These are phyloP conservation scores for Erynnis tages DNA, from an alignment of 2,888 invertebrate genomes.

Conservation along the genomic window DNA sequence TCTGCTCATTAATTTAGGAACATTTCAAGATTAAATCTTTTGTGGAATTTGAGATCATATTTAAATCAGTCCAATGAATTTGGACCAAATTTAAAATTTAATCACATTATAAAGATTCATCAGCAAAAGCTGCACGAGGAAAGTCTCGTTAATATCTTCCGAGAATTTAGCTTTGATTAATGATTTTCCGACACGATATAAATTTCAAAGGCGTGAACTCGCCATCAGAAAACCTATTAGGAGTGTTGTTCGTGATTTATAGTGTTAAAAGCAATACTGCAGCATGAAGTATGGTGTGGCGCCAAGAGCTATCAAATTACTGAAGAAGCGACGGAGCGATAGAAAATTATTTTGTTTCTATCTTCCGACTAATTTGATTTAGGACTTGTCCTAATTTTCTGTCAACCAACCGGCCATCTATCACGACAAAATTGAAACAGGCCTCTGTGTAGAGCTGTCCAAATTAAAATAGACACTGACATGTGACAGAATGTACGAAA, in stretches of 20 bases:
- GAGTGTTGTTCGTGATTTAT: constrained; percentile 13
- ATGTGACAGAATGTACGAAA: too few species aligned
- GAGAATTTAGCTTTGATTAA: constrained; percentile 22
- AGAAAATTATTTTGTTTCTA: background rate
- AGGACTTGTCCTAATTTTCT: too few species aligned
- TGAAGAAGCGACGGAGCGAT: background rate
- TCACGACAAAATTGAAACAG: too few species aligned
- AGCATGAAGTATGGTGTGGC: background rate
- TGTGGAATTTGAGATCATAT: too few species aligned
- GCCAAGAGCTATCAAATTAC: background rate
- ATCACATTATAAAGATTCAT: background rate
- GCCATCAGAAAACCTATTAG: constrained; percentile 17
- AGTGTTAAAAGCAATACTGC: background rate
- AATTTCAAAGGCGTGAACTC: constrained; percentile 17
- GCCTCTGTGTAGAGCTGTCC: too few species aligned
- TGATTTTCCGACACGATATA: constrained; percentile 20
- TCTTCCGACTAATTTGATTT: background rate
- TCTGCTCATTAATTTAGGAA: too few species aligned
- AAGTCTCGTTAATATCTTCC: constrained; percentile 10
- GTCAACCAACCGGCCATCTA: too few species aligned
- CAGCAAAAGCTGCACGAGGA: constrained; percentile 5
- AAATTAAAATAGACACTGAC: too few species aligned
- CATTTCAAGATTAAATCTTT: too few species aligned
- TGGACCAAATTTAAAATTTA: background rate
- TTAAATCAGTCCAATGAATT: background rate